Evolutionary conservation across 1,140 invertebrate species (phyloP), one percentile per base, ranked within the genome.

Genomic region (Globodera rostochiensis): DNA sequence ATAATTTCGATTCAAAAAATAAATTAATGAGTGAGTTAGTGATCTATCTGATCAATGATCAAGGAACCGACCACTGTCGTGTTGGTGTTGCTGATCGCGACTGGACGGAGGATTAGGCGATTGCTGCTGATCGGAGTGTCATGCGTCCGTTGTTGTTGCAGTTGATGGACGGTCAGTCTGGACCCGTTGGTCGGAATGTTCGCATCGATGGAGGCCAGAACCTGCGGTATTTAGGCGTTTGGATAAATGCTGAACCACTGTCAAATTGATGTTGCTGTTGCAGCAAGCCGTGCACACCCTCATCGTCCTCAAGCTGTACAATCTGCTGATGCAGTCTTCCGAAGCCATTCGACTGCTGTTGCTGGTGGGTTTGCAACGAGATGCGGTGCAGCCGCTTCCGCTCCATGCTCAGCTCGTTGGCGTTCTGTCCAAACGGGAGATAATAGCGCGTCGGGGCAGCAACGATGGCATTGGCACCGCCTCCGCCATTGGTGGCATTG

Each of bases 391-490:
- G 69, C n/a, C 69, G 21, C 36, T 71, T 71, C 8, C 69, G 69
- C 69, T 71, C 69, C 46, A 45, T 71, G 69, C 69, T 71, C 21
- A 71, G 21, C 53, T 77, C 64, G 53, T 77, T 77, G 47, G 74
- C 21, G 47, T 64, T 77, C 60, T 21, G 47, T 19, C 49, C 46
- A 67, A 66, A 53, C 13, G n/a, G 60, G 19, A 60, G 8, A 36
- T 71, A 66, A n/a, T 77, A 19, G 36, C 67, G 49, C n/a, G 57
- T 11, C 57, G 57, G 57, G 6, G 57, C 57, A 13, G 19, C 57
- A 15, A 64, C 57, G 15, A 64, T 36, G 36, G 36, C 36, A 36
- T 36, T 36, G 36, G 36, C 57, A 64, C 13, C 19, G 11, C 19
- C 57, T 3, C 13, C 57, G 57, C 13, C 57, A 64, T 64, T 19